Evolutionary conservation across 2,888 invertebrate genomes (phyloP).

Genomic region (Lepidochitona cinerea): DNA sequence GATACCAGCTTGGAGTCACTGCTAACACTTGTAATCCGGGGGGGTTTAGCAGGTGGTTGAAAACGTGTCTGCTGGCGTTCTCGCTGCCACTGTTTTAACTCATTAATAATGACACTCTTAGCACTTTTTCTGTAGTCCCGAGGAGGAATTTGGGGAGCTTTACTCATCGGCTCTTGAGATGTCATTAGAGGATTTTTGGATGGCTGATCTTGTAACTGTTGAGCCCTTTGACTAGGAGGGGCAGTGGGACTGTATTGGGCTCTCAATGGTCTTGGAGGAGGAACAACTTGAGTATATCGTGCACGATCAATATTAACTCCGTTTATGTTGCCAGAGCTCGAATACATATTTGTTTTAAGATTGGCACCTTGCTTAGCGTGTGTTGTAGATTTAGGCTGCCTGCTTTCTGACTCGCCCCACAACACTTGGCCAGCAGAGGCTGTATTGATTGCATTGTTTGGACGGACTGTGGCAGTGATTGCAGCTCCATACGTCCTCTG

Average conservation of each 20-base stretch:
- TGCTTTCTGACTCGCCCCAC: background rate
- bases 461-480: conserved; percentile 76
- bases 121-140: conserved; percentile 41
- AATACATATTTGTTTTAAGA: background rate
- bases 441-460: conserved; percentile 76
- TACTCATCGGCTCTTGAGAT: too few relatives aligned
- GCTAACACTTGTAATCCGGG: background rate
- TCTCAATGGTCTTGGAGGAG: conserved; percentile 41
- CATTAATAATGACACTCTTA: conserved; percentile 38
- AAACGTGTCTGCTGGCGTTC: conserved; percentile 27
- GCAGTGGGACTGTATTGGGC: background rate
- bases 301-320: background rate
- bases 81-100: conserved; percentile 57
- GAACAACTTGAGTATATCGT: background rate
- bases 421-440: background rate
- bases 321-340: background rate
- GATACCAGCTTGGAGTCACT: conserved; percentile 36
- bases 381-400: background rate
- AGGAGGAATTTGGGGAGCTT: conserved; percentile 57
- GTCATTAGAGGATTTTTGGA: conserved; percentile 35
- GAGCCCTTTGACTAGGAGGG: conserved; percentile 12
- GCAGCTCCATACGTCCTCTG: conserved; percentile 62
- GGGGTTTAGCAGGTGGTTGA: background rate
- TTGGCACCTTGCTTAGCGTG: background rate
- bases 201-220: background rate